phyloP scores from a whole-genome alignment of 2,888 invertebrate species.

The Oeneis ivallda region DNA sequence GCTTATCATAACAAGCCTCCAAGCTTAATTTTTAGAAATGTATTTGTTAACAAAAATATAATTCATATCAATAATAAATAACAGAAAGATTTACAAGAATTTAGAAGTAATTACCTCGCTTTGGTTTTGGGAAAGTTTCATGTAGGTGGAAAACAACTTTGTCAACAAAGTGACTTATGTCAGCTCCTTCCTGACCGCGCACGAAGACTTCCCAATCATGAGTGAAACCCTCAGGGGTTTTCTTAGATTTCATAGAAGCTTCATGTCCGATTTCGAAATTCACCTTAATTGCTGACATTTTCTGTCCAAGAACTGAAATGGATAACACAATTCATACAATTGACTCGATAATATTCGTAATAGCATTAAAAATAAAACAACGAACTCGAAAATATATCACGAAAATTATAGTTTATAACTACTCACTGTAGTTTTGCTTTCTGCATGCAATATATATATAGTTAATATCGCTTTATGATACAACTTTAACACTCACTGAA shows the following conservation, averaged over 20 bases:
- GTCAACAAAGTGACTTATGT: slow-evolving; percentile 95
- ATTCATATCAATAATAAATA: too few species aligned
- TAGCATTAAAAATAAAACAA: slow-evolving; percentile 32
- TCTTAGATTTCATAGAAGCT: slow-evolving; percentile 89
- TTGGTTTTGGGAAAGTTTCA: slow-evolving; percentile 95
- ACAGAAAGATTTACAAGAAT: not conserved
- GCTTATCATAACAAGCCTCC: not conserved
- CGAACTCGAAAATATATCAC: slow-evolving; percentile 36
- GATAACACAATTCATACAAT: slow-evolving; percentile 24
- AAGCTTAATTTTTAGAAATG: not conserved
- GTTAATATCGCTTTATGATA: slow-evolving; percentile 47
- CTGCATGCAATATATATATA: slow-evolving; percentile 31
- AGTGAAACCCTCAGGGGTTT: slow-evolving; percentile 94
- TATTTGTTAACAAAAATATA: too few species aligned
- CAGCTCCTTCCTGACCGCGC: slow-evolving; percentile 91
- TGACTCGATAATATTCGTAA: slow-evolving; percentile 23
- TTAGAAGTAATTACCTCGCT: slow-evolving; percentile 84
- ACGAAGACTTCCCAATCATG: slow-evolving; percentile 99
- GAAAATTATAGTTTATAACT: slow-evolving; percentile 22
- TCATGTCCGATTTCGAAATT: slow-evolving; percentile 96
- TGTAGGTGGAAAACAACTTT: slow-evolving; percentile 96
- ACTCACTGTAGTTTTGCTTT: slow-evolving; percentile 26
- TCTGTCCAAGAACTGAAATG: slow-evolving; percentile 48
- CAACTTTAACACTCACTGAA: slow-evolving; percentile 49
- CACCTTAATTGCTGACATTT: slow-evolving; percentile 81